A percentile compares a stretch with the other conserved stretches of the same genome.
Evolutionary conservation across 2,113 vertebrate genomes (phyloP).

Genomic region (Anolis sagrei): DNA sequence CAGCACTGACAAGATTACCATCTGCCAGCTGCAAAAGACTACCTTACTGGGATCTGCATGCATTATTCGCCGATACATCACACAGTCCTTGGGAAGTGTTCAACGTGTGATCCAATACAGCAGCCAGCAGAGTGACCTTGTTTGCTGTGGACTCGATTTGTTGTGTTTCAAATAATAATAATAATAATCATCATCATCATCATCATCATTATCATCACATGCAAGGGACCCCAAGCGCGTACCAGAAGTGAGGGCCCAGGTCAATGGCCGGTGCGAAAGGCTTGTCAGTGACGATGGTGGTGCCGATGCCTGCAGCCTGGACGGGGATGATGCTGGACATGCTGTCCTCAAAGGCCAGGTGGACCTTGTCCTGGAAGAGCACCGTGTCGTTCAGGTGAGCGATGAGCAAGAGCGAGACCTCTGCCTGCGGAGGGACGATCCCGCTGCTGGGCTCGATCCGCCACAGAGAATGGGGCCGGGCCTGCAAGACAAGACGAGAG

Average conservation of each 20-base stretch:
- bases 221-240: slow-evolving; percentile 10
- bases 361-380: slow-evolving; percentile 77
- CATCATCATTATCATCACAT: too few species aligned
- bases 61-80: too few species aligned
- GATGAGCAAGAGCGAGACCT: slow-evolving; percentile 76
- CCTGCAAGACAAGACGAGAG: slow-evolving; percentile 68
- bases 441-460: slow-evolving; percentile 81
- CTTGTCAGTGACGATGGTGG: slow-evolving; percentile 83
- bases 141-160: too few species aligned
- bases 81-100: too few species aligned
- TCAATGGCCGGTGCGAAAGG: slow-evolving; percentile 81
- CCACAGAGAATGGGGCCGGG: slow-evolving; percentile 73
- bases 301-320: slow-evolving; percentile 81
- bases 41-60: too few species aligned
- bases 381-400: slow-evolving; percentile 82
- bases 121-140: too few species aligned
- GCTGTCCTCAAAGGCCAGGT: slow-evolving; percentile 77
- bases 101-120: too few species aligned
- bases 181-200: too few species aligned
- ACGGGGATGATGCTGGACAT: slow-evolving; percentile 70
- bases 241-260: slow-evolving; percentile 88
- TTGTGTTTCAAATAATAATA: too few species aligned
- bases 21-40: too few species aligned
- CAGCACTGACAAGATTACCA: too few species aligned
- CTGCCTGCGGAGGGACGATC: slow-evolving; percentile 69